phyloP scores from a whole-genome alignment of 2,888 invertebrate genomes.

The Ophion ventricosus region DNA sequence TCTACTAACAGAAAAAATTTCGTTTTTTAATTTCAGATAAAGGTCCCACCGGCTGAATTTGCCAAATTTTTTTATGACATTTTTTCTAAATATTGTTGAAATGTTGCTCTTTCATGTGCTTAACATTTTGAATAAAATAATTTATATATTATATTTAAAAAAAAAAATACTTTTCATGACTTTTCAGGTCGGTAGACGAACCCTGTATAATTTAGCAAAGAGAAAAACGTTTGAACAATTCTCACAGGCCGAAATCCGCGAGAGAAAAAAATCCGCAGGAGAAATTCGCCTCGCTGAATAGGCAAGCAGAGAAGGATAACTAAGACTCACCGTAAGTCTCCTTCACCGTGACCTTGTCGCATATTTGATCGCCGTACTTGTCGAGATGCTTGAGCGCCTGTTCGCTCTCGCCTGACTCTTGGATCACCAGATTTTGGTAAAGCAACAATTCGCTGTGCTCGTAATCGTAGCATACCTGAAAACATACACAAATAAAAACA shows the following conservation, averaged over 20 bases:
- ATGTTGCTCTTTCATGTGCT: too few species aligned
- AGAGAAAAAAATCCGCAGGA: background rate
- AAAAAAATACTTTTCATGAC: too few species aligned
- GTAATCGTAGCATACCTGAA: constrained; percentile 90
- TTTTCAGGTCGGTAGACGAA: too few species aligned
- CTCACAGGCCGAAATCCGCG: background rate
- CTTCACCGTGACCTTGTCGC: constrained; percentile 96
- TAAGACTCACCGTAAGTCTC: constrained; percentile 92
- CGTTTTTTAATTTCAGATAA: too few species aligned
- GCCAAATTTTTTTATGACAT: too few species aligned
- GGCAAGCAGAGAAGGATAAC: background rate
- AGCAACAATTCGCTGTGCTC: constrained; percentile 98
- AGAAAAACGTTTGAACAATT: background rate
- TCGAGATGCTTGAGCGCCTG: constrained; percentile 95
- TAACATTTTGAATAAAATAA: too few species aligned
- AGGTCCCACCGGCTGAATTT: too few species aligned
- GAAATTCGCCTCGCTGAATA: background rate
- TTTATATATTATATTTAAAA: too few species aligned
- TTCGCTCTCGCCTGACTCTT: constrained; percentile 94
- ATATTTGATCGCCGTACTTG: constrained; percentile 94
- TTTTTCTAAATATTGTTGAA: too few species aligned
- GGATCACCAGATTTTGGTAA: constrained; percentile 98
- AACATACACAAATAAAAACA: background rate
- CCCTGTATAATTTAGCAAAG: too few species aligned
- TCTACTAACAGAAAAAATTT: too few species aligned